Evolutionary conservation across 2,113 vertebrate genomes (phyloP).

Genomic region (Perca fluviatilis): DNA sequence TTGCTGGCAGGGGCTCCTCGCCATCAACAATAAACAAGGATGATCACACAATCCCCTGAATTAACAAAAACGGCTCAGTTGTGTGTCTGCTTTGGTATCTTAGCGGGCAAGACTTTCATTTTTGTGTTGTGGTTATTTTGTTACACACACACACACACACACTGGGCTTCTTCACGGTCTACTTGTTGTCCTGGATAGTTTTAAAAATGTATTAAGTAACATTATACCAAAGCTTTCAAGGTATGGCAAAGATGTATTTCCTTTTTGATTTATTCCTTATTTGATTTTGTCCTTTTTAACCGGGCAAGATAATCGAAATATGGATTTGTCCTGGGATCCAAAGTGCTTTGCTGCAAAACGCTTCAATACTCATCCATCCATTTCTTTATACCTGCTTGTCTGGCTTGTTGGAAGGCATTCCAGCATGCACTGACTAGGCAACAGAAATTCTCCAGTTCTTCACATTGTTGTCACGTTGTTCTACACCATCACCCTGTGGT

Average conservation of each 20-base stretch:
- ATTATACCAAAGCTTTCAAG: too few relatives aligned
- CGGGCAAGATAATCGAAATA: background rate
- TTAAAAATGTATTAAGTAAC: too few relatives aligned
- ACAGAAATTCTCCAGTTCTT: background rate
- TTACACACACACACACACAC: too few relatives aligned
- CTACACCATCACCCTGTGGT: too few relatives aligned
- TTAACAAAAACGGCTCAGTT: too few relatives aligned
- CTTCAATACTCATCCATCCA: background rate
- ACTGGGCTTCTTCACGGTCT: too few relatives aligned
- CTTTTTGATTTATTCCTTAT: constrained; percentile 11
- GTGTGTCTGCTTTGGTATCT: too few relatives aligned
- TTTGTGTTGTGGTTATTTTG: too few relatives aligned
- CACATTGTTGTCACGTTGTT: background rate
- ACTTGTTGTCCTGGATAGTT: too few relatives aligned
- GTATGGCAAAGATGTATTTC: too few relatives aligned
- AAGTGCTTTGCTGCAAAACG: background rate
- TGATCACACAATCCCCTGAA: background rate
- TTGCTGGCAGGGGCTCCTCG: too few relatives aligned
- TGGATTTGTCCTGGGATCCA: background rate
- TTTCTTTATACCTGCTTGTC: constrained; percentile 1
- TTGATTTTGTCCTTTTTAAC: background rate
- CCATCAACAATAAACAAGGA: background rate
- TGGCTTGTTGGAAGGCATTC: background rate
- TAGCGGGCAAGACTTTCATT: too few relatives aligned
- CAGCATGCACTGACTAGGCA: background rate